Conservation (phyloP, 2,113 vertebrate species). For the Perca flavescens region DNA sequence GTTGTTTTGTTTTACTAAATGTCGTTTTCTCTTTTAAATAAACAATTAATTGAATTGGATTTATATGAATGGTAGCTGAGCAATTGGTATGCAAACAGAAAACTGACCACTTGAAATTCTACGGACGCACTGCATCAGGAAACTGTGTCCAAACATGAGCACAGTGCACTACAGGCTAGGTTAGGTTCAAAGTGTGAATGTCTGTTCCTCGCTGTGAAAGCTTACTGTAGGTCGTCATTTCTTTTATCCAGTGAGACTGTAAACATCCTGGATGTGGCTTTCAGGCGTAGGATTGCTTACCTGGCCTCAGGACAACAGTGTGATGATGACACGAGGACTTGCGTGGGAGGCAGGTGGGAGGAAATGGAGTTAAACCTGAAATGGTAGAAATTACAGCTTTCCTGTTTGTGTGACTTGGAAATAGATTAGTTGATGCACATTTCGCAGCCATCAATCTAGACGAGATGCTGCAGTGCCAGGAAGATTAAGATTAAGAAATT, state of each 20-base stretch:
- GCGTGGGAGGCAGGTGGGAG: not conserved
- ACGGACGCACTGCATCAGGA: not conserved
- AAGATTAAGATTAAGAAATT: not conserved
- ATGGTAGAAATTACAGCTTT: slow-evolving; percentile 6
- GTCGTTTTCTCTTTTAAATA: not conserved
- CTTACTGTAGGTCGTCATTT: not conserved
- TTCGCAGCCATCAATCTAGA: not conserved
- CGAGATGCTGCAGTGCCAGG: not conserved
- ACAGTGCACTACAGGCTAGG: not conserved
- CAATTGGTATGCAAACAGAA: not conserved
- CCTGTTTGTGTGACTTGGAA: not conserved
- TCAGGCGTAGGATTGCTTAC: not conserved
- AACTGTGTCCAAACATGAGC: not conserved
- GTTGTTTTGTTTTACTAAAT: not conserved
- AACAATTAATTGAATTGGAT: not conserved
- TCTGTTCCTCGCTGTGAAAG: not conserved
- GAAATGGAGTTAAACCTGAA: not conserved
- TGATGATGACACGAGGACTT: slow-evolving; percentile 1
- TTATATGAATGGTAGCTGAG: not conserved
- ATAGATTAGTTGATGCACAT: not conserved
- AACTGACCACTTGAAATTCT: not conserved
- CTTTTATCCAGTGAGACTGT: not conserved
- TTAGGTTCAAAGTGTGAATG: not conserved
- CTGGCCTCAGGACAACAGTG: not conserved
- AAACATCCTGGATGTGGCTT: not conserved